These are phyloP conservation scores for Oryzias celebensis DNA, from an alignment of 2,113 vertebrate genomes.

Conservation along the genomic window DNA sequence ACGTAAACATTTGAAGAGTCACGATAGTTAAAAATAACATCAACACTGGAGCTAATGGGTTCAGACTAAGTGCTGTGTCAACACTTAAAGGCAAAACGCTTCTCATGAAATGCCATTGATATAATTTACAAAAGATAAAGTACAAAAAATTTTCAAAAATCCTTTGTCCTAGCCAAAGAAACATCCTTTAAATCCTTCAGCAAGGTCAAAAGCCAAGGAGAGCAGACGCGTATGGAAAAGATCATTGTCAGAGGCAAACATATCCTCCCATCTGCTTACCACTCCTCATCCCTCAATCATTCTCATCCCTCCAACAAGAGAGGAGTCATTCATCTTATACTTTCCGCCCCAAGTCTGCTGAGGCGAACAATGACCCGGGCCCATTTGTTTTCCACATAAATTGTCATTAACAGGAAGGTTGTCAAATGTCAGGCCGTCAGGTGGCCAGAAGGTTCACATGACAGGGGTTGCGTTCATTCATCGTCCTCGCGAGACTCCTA, in stretches of 20 bases:
- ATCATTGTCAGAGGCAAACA: conserved; percentile 31
- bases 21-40: too few species aligned
- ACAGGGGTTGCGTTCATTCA: conserved; percentile 42
- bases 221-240: conserved; percentile 53
- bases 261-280: conserved; percentile 59
- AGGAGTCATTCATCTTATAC: conserved; percentile 39
- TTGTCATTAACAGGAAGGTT: conserved; percentile 47
- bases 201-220: conserved; percentile 65
- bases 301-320: conserved; percentile 41
- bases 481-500: conserved; percentile 42
- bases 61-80: too few species aligned
- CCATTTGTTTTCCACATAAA: conserved; percentile 33
- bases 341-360: conserved; percentile 12
- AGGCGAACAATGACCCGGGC: conserved; percentile 35
- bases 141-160: conserved; percentile 26
- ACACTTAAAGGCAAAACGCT: too few species aligned
- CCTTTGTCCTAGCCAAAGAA: conserved; percentile 43
- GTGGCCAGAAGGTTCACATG: conserved; percentile 37
- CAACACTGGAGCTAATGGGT: too few species aligned
- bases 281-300: conserved; percentile 59
- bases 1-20: too few species aligned
- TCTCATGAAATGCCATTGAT: too few species aligned
- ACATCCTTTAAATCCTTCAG: conserved; percentile 65
- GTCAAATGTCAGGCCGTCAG: conserved; percentile 53
- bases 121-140: background rate